Conservation (phyloP, 64 coral and sea anemone genomes). For the Exaiptasia diaphana region DNA sequence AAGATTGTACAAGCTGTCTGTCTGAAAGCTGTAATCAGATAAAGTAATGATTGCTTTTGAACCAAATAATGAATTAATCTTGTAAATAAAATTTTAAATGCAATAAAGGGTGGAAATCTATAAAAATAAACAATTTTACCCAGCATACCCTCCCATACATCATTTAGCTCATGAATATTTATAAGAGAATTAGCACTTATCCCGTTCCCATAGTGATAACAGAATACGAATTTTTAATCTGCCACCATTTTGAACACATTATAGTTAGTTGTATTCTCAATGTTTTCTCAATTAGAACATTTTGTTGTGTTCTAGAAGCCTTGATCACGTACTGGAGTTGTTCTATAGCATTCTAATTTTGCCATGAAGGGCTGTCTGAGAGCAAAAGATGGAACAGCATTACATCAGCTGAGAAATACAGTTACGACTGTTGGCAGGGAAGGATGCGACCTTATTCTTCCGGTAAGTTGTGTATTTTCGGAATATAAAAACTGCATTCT, state of each 20-base stretch:
- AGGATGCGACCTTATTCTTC: slow-evolving; percentile 50
- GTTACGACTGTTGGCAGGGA: slow-evolving; percentile 49
- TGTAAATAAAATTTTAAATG: too few relatives aligned
- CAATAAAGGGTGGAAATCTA: too few relatives aligned
- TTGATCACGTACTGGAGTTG: neutral
- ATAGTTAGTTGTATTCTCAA: neutral
- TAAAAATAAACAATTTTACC: too few relatives aligned
- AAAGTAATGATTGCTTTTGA: too few relatives aligned
- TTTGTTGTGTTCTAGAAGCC: neutral
- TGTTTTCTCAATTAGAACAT: neutral
- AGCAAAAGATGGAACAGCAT: slow-evolving; percentile 46
- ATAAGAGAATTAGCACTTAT: neutral
- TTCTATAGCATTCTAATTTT: neutral
- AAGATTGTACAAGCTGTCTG: too few relatives aligned
- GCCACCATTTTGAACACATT: slow-evolving; percentile 1
- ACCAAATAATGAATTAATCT: too few relatives aligned
- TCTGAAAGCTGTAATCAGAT: too few relatives aligned
- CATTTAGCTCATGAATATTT: neutral
- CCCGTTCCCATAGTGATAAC: slow-evolving; percentile 8
- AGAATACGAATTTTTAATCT: slow-evolving; percentile 2
- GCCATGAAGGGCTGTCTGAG: slow-evolving; percentile 53
- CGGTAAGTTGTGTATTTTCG: neutral
- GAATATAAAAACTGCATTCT: too few relatives aligned
- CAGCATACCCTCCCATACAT: neutral
- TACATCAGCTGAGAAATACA: slow-evolving; percentile 47